These are phyloP conservation scores for Salvelinus sp. DNA, from an alignment of 2,113 vertebrate genomes.

Conservation along the genomic window DNA sequence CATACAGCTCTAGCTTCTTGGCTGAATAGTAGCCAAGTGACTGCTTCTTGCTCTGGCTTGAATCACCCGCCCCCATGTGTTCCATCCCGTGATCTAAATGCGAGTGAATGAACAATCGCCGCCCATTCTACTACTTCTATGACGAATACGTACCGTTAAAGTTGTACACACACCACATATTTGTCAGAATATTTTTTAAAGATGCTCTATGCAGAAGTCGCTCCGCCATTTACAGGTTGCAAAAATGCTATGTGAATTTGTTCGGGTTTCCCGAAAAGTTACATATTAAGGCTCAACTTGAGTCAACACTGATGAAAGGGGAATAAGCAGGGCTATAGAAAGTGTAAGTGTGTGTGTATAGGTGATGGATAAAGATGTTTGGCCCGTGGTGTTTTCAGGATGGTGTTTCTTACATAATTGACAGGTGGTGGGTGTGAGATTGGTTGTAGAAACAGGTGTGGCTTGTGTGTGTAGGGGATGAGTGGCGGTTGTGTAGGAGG, in stretches of 20 bases:
- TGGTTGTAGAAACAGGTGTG: background rate
- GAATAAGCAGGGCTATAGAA: background rate
- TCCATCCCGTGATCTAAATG: conserved; percentile 54
- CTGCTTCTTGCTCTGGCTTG: conserved; percentile 28
- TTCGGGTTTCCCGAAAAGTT: too few relatives aligned
- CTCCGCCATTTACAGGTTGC: too few relatives aligned
- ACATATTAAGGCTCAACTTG: too few relatives aligned
- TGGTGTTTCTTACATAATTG: background rate
- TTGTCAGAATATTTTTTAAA: too few relatives aligned
- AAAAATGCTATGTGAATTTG: too few relatives aligned
- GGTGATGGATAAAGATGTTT: background rate
- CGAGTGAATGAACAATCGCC: conserved; percentile 62
- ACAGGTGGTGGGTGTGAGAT: background rate
- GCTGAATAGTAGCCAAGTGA: background rate
- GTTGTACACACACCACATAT: conserved; percentile 21
- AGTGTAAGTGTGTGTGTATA: background rate
- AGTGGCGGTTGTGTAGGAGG: background rate
- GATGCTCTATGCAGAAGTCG: too few relatives aligned
- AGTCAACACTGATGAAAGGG: background rate
- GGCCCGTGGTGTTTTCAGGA: background rate
- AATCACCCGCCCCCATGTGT: conserved; percentile 51
- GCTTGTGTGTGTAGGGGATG: background rate
- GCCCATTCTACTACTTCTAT: conserved; percentile 56
- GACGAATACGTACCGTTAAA: conserved; percentile 52
- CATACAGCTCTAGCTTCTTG: background rate